These are phyloP conservation scores for Capromys pilorides DNA, from an alignment of 2,797 vertebrate genomes.

Conservation along the genomic window DNA sequence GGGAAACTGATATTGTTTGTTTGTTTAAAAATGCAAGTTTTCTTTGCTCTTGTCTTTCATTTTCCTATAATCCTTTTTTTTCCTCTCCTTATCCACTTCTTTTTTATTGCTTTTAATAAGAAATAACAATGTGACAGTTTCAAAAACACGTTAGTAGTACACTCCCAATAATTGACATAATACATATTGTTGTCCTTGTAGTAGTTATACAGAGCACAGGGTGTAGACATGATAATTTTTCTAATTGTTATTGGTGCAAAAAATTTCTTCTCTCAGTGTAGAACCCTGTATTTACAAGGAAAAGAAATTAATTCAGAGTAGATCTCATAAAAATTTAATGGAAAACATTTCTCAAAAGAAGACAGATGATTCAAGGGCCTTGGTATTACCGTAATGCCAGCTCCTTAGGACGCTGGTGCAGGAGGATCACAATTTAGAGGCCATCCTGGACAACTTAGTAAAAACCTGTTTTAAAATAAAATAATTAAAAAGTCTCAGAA, in stretches of 20 bases:
- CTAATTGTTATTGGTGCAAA: no score
- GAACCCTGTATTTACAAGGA: not conserved
- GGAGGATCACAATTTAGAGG: not conserved
- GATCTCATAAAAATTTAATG: not conserved
- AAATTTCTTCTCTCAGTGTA: no score
- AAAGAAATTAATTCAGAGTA: conserved; percentile 45
- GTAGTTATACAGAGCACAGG: no score
- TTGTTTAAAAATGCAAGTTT: no score
- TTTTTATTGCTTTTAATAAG: no score
- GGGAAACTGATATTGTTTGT: not conserved
- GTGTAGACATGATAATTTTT: no score
- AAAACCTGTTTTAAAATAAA: not conserved
- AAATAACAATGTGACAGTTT: no score
- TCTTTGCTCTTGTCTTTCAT: conserved; percentile 19
- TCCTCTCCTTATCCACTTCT: not conserved
- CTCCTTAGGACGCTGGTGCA: not conserved
- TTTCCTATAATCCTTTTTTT: not conserved
- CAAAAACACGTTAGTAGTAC: no score
- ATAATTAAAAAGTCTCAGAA: not conserved
- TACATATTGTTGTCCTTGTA: no score
- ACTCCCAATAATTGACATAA: no score
- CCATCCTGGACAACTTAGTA: not conserved
- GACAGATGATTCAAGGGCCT: not conserved
- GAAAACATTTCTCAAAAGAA: not conserved
- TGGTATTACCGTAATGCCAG: no score